A percentile compares a stretch with the other conserved stretches of the same genome.
Conservation (phyloP, 2,888 invertebrate genomes). For the Cosmia pyralina region DNA sequence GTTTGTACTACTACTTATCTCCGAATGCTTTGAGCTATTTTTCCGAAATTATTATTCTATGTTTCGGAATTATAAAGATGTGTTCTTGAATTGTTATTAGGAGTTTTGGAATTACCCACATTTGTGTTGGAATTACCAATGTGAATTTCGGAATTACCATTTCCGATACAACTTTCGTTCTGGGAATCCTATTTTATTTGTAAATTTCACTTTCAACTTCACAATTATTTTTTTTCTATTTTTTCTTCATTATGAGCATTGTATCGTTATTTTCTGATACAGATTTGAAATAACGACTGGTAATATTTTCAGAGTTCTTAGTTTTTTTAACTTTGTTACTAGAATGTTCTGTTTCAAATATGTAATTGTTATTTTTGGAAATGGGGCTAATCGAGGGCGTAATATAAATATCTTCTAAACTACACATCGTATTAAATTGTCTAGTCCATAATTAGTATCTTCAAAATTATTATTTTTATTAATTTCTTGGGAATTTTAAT, state of each 20-base stretch:
- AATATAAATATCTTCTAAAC: too few species aligned
- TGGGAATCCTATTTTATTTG: slow-evolving; percentile 10
- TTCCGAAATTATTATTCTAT: background rate
- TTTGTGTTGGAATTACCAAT: background rate
- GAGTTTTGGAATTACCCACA: too few species aligned
- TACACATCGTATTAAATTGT: too few species aligned
- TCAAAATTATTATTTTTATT: too few species aligned
- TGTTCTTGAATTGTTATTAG: background rate
- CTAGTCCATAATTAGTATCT: too few species aligned
- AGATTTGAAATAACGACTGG: background rate
- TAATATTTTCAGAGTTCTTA: background rate
- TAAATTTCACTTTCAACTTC: slow-evolving; percentile 1
- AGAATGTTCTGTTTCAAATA: too few species aligned
- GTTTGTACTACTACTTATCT: slow-evolving; percentile 31
- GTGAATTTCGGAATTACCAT: background rate
- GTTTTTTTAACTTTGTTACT: too few species aligned
- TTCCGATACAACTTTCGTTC: background rate
- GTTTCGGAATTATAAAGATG: background rate
- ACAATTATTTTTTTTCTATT: background rate
- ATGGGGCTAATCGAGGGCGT: too few species aligned
- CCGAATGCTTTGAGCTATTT: background rate
- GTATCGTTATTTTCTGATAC: background rate
- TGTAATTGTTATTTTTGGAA: too few species aligned
- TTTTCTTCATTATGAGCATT: background rate
- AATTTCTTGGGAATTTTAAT: too few species aligned